phyloP scores from a whole-genome alignment of 2,113 vertebrate genomes.

The pig (Sus scrofa) region T2T-Sscrofa CM000830.6:118172501-118173000 shows the following conservation, averaged over 20 bases:
- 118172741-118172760: neutral
- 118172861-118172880: neutral
- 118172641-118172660: neutral
- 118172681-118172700: neutral
- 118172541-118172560: neutral
- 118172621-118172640: neutral
- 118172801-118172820: neutral
- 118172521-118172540: neutral
- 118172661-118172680: neutral
- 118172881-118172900: neutral
- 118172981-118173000: neutral
- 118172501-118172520: neutral
- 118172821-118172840: neutral
- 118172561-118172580: neutral
- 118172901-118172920: slow-evolving; percentile 32
- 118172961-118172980: slow-evolving; percentile 17
- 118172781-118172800: slow-evolving; percentile 27
- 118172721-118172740: neutral
- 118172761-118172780: neutral
- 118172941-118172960: neutral
- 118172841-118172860: neutral
- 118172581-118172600: neutral
- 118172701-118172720: neutral
- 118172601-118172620: neutral
- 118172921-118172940: neutral